Evolutionary conservation across 2,797 vertebrate genomes (phyloP).

Genomic region (Pangasius larnaudii): DNA sequence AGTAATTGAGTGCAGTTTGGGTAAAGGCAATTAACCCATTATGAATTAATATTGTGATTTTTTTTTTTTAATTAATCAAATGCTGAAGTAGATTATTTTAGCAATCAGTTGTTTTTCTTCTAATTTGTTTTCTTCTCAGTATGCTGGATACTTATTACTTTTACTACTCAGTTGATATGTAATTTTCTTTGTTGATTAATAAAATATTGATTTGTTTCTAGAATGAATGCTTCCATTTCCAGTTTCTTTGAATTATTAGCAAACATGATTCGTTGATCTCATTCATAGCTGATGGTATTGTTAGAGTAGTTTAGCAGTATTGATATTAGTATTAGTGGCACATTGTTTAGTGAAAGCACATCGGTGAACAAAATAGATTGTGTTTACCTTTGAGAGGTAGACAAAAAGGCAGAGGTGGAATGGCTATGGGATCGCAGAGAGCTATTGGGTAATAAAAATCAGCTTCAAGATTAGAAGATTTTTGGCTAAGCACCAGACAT

Average conservation of each 20-base stretch:
- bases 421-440: slow-evolving; percentile 3
- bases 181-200: not conserved
- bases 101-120: not conserved
- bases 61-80: not conserved
- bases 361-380: not conserved
- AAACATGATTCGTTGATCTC: not conserved
- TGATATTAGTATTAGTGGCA: slow-evolving; percentile 12
- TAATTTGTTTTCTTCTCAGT: not conserved
- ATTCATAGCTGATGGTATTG: not conserved
- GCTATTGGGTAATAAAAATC: slow-evolving; percentile 18
- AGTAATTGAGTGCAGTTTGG: not conserved
- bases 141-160: not conserved
- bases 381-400: slow-evolving; percentile 36
- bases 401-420: slow-evolving; percentile 22
- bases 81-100: not conserved
- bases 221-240: not conserved
- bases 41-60: not conserved
- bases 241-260: not conserved
- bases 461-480: slow-evolving; percentile 17
- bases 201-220: not conserved
- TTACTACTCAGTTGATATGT: not conserved
- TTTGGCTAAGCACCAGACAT: slow-evolving; percentile 23
- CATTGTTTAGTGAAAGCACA: slow-evolving; percentile 16
- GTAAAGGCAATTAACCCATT: not conserved
- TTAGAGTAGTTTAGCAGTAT: not conserved